Percentiles rank a stretch among this genome's conserved stretches.
Conservation (phyloP, 2,888 invertebrate genomes). For the Watsonalla cultraria region DNA sequence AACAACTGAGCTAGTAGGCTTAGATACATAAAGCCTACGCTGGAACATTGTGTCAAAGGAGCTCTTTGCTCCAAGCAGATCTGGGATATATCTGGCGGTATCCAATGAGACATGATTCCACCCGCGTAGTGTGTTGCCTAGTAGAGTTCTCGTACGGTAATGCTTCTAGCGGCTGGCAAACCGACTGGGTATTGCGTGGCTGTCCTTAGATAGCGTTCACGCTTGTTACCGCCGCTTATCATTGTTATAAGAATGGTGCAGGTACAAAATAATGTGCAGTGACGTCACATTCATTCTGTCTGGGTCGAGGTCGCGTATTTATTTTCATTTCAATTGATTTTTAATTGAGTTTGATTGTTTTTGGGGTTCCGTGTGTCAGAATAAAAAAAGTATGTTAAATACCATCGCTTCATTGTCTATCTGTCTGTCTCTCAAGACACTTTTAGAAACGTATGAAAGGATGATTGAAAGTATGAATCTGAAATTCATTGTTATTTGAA, state of each 20-base stretch:
- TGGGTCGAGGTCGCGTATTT: background rate
- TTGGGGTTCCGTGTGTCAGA: too few species aligned
- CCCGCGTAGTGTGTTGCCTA: constrained; percentile 12
- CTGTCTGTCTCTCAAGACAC: too few species aligned
- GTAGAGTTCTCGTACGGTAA: constrained; percentile 14
- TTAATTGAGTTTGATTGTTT: background rate
- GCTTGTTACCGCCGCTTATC: constrained; percentile 8
- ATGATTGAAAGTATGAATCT: too few species aligned
- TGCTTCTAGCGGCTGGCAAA: constrained; percentile 10
- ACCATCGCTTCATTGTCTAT: too few species aligned
- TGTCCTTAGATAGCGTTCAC: constrained; percentile 18
- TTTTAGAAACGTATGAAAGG: too few species aligned
- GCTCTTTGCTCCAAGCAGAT: constrained; percentile 75
- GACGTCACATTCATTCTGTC: background rate
- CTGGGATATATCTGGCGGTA: constrained; percentile 76
- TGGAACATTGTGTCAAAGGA: constrained; percentile 77
- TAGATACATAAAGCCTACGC: constrained; percentile 78
- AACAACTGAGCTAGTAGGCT: constrained; percentile 77
- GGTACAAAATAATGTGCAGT: background rate
- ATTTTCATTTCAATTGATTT: background rate
- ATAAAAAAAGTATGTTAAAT: too few species aligned
- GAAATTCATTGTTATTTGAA: too few species aligned
- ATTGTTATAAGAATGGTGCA: background rate
- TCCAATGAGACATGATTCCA: constrained; percentile 61
- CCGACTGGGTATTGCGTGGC: constrained; percentile 12